These are phyloP conservation scores for Chamaetylas fuelleborni DNA, from an alignment of 2,113 vertebrate genomes.

Conservation along the genomic window DNA sequence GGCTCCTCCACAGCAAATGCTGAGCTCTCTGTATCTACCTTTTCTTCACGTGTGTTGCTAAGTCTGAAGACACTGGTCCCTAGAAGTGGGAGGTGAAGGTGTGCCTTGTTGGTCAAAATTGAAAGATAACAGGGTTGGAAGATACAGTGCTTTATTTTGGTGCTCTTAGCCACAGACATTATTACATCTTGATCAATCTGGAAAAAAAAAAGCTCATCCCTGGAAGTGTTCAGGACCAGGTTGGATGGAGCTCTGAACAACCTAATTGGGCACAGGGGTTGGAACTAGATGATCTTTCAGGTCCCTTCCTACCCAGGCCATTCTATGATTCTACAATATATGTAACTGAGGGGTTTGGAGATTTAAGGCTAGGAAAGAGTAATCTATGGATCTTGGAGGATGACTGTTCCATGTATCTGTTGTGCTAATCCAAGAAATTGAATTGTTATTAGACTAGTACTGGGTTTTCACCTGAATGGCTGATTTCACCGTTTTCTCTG, in stretches of 20 bases:
- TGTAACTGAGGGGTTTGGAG: background rate
- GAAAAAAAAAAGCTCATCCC: background rate
- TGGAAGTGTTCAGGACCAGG: background rate
- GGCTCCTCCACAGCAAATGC: background rate
- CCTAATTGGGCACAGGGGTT: background rate
- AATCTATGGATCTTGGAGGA: background rate
- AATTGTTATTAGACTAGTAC: background rate
- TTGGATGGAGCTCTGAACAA: background rate
- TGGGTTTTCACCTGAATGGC: background rate
- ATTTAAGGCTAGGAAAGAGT: background rate
- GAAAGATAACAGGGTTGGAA: background rate
- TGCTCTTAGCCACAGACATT: background rate
- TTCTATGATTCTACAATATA: background rate
- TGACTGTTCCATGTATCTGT: background rate
- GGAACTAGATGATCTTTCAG: background rate
- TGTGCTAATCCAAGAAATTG: background rate
- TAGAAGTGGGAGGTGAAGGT: background rate
- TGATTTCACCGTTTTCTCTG: background rate
- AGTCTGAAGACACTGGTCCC: background rate
- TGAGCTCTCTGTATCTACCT: background rate
- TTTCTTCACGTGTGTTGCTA: fast-evolving
- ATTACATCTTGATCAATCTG: background rate
- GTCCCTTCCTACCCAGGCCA: background rate
- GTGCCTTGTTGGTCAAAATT: background rate
- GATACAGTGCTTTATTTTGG: background rate